Percentiles rank a stretch among this genome's conserved stretches.
These are phyloP conservation scores for Wiebesia pumilae DNA, from an alignment of 1,140 invertebrate genomes.

Conservation along the genomic window DNA sequence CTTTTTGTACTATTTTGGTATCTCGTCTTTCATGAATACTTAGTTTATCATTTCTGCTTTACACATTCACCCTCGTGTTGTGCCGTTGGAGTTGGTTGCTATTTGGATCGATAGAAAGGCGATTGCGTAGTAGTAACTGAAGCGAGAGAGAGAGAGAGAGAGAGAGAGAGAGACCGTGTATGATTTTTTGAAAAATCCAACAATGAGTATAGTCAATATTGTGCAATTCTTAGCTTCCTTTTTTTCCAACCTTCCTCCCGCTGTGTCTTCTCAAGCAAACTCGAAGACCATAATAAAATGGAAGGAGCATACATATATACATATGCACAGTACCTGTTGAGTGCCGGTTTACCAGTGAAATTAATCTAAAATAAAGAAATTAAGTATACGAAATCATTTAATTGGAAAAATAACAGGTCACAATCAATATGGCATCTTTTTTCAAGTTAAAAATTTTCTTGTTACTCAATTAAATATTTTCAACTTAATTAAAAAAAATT, in stretches of 20 bases:
- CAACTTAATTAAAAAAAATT: no score
- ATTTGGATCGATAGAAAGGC: constrained; percentile 65
- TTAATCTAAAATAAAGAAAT: no score
- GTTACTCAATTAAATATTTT: no score
- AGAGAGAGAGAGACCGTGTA: not conserved
- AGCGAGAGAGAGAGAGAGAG: constrained; percentile 3
- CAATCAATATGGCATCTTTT: no score
- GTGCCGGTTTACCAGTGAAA: not conserved
- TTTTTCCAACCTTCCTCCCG: not conserved
- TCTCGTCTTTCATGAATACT: not conserved
- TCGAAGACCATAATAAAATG: not conserved
- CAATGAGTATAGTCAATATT: not conserved
- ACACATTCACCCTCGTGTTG: not conserved
- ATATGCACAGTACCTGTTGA: constrained; percentile 2
- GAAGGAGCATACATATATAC: not conserved
- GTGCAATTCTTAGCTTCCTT: not conserved
- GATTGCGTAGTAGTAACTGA: constrained; percentile 64
- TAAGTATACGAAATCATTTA: no score
- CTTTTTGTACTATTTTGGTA: not conserved
- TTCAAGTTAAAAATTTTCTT: no score
- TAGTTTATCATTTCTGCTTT: not conserved
- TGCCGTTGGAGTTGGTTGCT: constrained; percentile 30
- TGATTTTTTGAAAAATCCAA: constrained; percentile 4
- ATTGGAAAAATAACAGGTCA: no score
- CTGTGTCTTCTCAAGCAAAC: not conserved